phyloP scores from a whole-genome alignment of 2,797 vertebrate species.

The Tapirus indicus region DNA sequence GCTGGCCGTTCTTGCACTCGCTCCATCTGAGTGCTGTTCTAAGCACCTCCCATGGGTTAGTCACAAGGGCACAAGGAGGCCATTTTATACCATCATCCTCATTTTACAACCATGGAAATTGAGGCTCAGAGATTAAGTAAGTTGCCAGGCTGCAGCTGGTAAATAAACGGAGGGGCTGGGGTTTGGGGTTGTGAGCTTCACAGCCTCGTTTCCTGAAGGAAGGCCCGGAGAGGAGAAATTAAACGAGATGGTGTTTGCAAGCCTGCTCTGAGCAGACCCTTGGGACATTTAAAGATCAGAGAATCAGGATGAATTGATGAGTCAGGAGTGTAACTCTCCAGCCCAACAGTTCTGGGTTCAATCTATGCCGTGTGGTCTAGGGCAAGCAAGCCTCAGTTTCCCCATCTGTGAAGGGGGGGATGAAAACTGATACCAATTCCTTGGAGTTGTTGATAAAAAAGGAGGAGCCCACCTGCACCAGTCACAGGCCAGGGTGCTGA shows the following conservation, averaged over 20 bases:
- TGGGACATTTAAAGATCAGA: not conserved
- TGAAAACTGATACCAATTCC: not conserved
- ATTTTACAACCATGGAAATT: not conserved
- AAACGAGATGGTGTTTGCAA: not conserved
- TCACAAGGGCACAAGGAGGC: not conserved
- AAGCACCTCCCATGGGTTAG: not conserved
- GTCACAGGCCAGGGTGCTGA: constrained; percentile 18
- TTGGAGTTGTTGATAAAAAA: not conserved
- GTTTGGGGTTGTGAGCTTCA: not conserved
- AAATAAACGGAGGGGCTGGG: not conserved
- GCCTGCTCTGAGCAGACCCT: not conserved
- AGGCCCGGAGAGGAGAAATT: not conserved
- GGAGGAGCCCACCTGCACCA: too few relatives aligned
- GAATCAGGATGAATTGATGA: not conserved
- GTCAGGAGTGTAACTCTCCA: not conserved
- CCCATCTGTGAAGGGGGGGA: not conserved
- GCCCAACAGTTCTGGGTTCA: not conserved
- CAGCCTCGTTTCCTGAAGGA: not conserved
- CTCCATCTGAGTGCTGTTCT: not conserved
- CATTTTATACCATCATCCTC: not conserved
- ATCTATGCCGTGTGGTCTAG: not conserved
- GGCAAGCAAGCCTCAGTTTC: not conserved
- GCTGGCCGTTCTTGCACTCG: not conserved
- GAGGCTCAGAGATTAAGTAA: not conserved
- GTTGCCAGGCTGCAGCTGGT: not conserved